Conservation (phyloP, 2,888 invertebrate species). For the Plutella xylostella region DNA sequence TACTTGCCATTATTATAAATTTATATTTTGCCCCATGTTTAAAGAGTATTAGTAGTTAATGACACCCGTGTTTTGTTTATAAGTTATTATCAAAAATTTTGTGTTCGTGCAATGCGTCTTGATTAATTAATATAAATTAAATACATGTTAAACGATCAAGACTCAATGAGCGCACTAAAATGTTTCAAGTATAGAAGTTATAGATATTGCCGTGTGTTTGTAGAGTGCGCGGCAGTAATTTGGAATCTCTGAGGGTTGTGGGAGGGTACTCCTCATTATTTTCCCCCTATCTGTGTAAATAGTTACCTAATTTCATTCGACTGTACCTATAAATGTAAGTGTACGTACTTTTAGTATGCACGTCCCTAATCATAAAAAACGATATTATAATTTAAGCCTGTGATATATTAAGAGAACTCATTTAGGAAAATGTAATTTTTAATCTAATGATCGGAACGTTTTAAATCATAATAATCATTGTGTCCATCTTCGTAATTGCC, state of each 20-base stretch:
- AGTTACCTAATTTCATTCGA: constrained; percentile 62
- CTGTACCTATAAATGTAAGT: constrained; percentile 49
- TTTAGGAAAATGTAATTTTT: constrained; percentile 49
- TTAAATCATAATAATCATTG: constrained; percentile 21
- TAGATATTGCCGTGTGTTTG: constrained; percentile 4
- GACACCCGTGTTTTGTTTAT: too few species aligned
- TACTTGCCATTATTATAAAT: not conserved
- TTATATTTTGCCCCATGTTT: too few species aligned
- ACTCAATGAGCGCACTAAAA: constrained; percentile 18
- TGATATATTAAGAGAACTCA: constrained; percentile 63
- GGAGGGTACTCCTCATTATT: constrained; percentile 68
- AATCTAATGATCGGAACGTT: constrained; percentile 38
- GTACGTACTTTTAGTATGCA: constrained; percentile 59
- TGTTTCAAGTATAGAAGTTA: not conserved
- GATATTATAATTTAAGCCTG: constrained; percentile 68
- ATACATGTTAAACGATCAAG: constrained; percentile 30
- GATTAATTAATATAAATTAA: not conserved
- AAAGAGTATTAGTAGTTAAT: too few species aligned
- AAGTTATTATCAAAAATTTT: too few species aligned
- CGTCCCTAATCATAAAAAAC: constrained; percentile 59
- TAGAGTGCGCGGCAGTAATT: constrained; percentile 32
- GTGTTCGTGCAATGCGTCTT: not conserved
- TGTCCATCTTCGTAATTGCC: too few species aligned
- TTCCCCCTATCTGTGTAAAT: constrained; percentile 69
- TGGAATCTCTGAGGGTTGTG: constrained; percentile 68